Evolutionary conservation across 1,140 invertebrate species (phyloP), one percentile per base, ranked within the genome.

Genomic region (Drosophila micromelanica): DNA sequence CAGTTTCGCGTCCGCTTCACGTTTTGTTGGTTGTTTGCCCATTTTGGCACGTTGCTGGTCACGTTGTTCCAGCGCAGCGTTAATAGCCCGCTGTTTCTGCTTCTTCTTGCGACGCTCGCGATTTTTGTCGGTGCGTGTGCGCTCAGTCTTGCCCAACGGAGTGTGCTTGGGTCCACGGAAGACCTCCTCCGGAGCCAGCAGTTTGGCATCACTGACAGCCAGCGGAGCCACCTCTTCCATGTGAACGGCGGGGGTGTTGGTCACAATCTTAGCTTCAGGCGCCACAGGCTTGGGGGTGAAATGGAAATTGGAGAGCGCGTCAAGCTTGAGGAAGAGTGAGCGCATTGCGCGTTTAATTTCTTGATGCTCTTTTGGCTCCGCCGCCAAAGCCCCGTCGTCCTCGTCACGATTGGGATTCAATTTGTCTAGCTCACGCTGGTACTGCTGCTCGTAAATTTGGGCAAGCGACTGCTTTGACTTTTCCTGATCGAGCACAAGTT

Each of bases 141-240:
- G 94, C 93, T 99, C 98, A 30, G 94, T 93, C 92, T 96, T 95
- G 35, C 96, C 96, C 76, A 97, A 95, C 0, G 97, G 60, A 52
- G 96, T 95, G 48, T 96, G 96, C 86, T 95, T 96, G n/a, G 92
- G 91, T 93, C 96, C 97, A 23, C 92, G 93, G 93, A 96, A 95
- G 12, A 99, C 93, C 95, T 99, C 98, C 93, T 99, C 97, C 3
- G 99, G 98, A 17, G 99, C 98, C 43, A 99, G 92, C 15, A 99
- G 92, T 0, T 95, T 94, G 11, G 96, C 96, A 93, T 98, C 97
- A 87, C 95, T 97, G 1, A 96, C 95, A 20, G 95, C 95, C 2
- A 97, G 93, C 32, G 98, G 98, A 3, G 97, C 97, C n/a, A 98
- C 97, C 93, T 99, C 98, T 93, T 99, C 99, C 94, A 99, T 97